These are phyloP conservation scores for Sebastes flavidus DNA, from an alignment of 2,797 vertebrate species.

Conservation along the genomic window DNA sequence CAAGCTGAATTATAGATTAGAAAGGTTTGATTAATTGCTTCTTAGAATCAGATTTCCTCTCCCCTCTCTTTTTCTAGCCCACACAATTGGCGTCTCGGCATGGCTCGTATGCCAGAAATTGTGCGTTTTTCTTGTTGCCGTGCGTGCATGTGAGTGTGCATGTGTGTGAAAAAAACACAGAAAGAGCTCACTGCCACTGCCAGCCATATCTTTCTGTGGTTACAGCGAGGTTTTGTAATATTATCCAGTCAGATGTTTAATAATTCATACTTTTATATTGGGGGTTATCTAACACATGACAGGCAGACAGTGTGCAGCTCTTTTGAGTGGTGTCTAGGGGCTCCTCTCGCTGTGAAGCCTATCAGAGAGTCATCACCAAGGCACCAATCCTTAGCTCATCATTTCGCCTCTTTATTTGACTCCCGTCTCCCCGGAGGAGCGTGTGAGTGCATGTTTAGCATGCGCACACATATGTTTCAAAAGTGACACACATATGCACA, in stretches of 20 bases:
- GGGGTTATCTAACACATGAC: conserved; percentile 71
- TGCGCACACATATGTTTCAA: conserved; percentile 16
- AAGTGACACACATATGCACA: conserved; percentile 15
- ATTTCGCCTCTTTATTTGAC: conserved; percentile 63
- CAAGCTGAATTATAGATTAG: conserved; percentile 71
- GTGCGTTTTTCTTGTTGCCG: background rate
- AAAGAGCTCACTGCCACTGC: background rate
- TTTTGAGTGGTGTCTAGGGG: conserved; percentile 59
- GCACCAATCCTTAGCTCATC: conserved; percentile 61
- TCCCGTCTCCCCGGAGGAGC: conserved; percentile 29
- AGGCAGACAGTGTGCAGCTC: conserved; percentile 50
- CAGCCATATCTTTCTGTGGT: conserved; percentile 29
- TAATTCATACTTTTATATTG: conserved; percentile 71
- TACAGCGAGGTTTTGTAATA: conserved; percentile 52
- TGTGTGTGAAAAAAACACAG: conserved; percentile 1
- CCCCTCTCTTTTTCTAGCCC: conserved; percentile 17
- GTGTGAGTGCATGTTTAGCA: conserved; percentile 34
- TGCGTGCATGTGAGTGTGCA: background rate
- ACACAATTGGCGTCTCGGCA: conserved; percentile 30
- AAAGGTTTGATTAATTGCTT: conserved; percentile 72
- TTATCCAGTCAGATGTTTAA: conserved; percentile 70
- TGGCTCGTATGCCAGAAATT: conserved; percentile 20
- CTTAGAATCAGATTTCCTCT: conserved; percentile 33
- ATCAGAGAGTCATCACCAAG: conserved; percentile 61
- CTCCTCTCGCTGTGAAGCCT: conserved; percentile 52